Evolutionary conservation across 2,797 vertebrate species (phyloP).

Genomic region (Spinus olivaceus): DNA sequence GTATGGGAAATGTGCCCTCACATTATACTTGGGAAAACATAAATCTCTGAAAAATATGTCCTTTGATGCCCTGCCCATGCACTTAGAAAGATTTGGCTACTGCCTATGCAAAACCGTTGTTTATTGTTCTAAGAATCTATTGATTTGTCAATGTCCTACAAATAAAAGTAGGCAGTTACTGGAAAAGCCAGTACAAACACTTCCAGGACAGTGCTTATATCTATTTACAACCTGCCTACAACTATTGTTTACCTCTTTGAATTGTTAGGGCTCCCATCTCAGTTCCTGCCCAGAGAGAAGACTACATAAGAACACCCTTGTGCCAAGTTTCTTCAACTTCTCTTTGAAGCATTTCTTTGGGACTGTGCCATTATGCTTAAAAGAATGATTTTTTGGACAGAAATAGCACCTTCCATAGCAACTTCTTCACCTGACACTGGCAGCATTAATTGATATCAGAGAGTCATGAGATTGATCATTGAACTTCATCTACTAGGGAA

Average conservation of each 20-base stretch:
- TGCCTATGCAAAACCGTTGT: not conserved
- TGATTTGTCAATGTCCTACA: not conserved
- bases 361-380: not conserved
- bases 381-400: not conserved
- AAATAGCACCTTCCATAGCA: not conserved
- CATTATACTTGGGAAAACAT: not conserved
- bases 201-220: not conserved
- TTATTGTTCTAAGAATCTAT: not conserved
- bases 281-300: not conserved
- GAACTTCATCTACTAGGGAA: not conserved
- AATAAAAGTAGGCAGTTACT: not conserved
- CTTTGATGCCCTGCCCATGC: not conserved
- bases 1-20: not conserved
- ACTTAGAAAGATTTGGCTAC: not conserved
- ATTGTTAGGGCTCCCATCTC: not conserved
- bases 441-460: rapidly evolving
- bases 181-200: not conserved
- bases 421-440: not conserved
- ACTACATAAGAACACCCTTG: not conserved
- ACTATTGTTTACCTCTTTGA: not conserved
- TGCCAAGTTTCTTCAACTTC: not conserved
- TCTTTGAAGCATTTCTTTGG: not conserved
- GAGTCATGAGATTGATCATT: not conserved
- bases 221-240: not conserved
- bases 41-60: not conserved